Base-by-base conservation (phyloP, 1,140 invertebrate genomes). In the Phymastichus coffea region DNA sequence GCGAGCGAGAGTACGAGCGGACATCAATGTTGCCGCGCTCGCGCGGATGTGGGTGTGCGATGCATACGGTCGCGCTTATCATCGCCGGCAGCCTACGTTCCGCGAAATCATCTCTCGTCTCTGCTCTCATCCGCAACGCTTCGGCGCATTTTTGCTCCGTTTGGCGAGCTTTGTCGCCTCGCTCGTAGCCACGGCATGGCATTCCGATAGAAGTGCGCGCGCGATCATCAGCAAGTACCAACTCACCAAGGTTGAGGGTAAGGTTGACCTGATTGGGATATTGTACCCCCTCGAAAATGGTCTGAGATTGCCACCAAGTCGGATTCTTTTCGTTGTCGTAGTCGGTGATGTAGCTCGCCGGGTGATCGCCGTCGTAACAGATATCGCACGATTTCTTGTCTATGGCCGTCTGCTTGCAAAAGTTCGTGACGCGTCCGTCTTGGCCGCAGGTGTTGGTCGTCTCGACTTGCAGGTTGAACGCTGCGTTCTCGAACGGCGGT, bases 281-380 rank as follows among this genome's bases (percentile, higher is more conserved):
- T 73, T 97, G 91, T 15, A 97, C 89, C 14, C 87, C 89, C 67
- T 99, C 93, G 63, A 86, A 86, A 93, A 99, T 97, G 0, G 97
- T 98, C 70, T 97, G 93, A 2, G 94, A 97, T 72, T 99, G 96
- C 97, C 97, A 99, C 94, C 95, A 98, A 0, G 97, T 98, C 61
- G 88, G 87, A 71, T 95, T 92, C 40, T 93, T 88, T 61, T 90
- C 87, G 60, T 89, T 89, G 67, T 88, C 86, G 65, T 96, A 92
- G 77, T 99, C 97, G 0, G 95, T 98, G 46, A 99, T 81, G 73
- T 85, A 95, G n/a, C 81, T 75, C 1, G 91, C 84, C 3, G 88
- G 86, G 79, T 95, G 92, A 46, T 88, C 83, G 1, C 84, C 84
- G 1, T 65, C 75, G 66, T 65, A 73, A 64, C 82, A 84, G 44